These are phyloP conservation scores for Prenolepis imparis DNA, from an alignment of 2,888 invertebrate species.

Conservation along the genomic window DNA sequence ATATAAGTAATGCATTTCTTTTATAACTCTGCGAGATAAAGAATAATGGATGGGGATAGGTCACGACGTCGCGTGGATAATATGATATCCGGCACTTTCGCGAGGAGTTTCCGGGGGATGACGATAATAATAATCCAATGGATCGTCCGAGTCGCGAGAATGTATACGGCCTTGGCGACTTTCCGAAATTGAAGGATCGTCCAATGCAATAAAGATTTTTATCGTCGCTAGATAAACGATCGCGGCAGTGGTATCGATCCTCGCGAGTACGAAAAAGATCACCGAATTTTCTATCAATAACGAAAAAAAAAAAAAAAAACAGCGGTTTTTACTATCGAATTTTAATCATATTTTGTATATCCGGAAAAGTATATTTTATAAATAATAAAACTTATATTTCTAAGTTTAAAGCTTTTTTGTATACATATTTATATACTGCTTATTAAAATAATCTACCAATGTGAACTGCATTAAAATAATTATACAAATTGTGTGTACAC, in stretches of 20 bases:
- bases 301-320: neutral
- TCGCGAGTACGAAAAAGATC: neutral
- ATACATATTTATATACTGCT: neutral
- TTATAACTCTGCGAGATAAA: conserved; percentile 84
- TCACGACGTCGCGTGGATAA: conserved; percentile 79
- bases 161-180: conserved; percentile 44
- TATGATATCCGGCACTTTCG: conserved; percentile 80
- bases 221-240: conserved; percentile 49
- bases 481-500: neutral
- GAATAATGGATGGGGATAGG: conserved; percentile 83
- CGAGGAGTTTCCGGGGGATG: conserved; percentile 62
- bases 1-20: conserved; percentile 85
- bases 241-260: neutral
- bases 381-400: conserved; percentile 1
- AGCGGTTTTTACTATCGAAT: neutral
- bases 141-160: conserved; percentile 60
- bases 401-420: conserved; percentile 1
- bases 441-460: neutral
- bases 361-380: neutral
- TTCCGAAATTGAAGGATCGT: conserved; percentile 57
- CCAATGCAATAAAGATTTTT: conserved; percentile 37
- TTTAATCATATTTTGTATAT: neutral
- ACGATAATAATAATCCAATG: conserved; percentile 73
- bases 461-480: neutral
- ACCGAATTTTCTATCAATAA: neutral